These are phyloP conservation scores for Dallia pectoralis DNA, from an alignment of 2,797 vertebrate species.

Conservation along the genomic window DNA sequence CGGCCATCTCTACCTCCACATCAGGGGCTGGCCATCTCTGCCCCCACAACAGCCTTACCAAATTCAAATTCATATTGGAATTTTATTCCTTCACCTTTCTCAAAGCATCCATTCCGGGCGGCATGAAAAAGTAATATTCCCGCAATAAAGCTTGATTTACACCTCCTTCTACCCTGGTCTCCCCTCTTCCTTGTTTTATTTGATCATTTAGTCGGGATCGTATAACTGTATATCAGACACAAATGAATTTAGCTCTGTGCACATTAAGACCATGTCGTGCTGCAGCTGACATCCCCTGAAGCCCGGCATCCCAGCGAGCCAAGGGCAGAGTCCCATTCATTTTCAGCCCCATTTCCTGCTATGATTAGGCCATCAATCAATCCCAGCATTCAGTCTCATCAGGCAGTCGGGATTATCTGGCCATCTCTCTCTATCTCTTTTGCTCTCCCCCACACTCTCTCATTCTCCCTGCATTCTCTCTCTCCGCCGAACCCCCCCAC, in stretches of 20 bases:
- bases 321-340: constrained; percentile 88
- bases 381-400: constrained; percentile 86
- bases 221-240: constrained; percentile 87
- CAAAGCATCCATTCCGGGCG: constrained; percentile 77
- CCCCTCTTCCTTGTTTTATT: constrained; percentile 77
- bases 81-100: constrained; percentile 75
- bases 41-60: constrained; percentile 55
- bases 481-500: constrained; percentile 68
- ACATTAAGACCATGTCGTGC: constrained; percentile 83
- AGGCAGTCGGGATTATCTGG: constrained; percentile 85
- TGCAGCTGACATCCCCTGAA: constrained; percentile 75
- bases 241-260: constrained; percentile 84
- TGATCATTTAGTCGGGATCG: constrained; percentile 84
- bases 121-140: constrained; percentile 84
- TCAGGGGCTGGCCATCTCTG: constrained; percentile 41
- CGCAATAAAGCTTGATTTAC: constrained; percentile 86
- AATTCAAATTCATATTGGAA: constrained; percentile 69
- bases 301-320: constrained; percentile 74
- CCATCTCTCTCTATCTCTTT: constrained; percentile 74
- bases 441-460: constrained; percentile 48
- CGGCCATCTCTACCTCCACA: constrained; percentile 44
- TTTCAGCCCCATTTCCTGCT: constrained; percentile 89
- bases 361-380: constrained; percentile 91
- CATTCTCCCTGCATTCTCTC: constrained; percentile 13
- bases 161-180: constrained; percentile 58